These are phyloP conservation scores for Blera fallax DNA, from an alignment of 2,888 invertebrate species.

Conservation along the genomic window DNA sequence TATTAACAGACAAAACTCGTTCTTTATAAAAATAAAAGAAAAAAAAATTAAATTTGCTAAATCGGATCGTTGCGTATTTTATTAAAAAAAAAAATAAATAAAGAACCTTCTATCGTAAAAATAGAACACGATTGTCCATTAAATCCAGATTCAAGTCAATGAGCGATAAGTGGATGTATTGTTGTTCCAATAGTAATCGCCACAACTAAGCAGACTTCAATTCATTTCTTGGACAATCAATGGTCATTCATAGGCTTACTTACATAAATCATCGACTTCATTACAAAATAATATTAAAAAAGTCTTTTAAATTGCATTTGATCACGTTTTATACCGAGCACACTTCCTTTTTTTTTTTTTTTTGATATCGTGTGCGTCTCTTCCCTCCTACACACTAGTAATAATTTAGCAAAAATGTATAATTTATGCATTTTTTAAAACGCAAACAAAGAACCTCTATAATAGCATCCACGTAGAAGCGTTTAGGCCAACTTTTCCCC, in stretches of 20 bases:
- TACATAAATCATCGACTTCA: constrained; percentile 10
- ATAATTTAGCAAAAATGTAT: background rate
- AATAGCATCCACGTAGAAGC: background rate
- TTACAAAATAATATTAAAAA: constrained; percentile 12
- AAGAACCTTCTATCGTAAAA: background rate
- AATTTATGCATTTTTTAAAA: constrained; percentile 40
- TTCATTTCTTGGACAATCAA: constrained; percentile 21
- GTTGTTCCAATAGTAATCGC: constrained; percentile 7
- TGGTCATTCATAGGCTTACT: constrained; percentile 29
- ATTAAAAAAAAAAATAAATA: background rate
- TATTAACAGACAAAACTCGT: background rate
- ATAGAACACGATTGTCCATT: constrained; percentile 30
- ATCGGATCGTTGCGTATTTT: background rate
- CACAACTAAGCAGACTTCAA: background rate
- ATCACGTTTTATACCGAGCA: constrained; percentile 7
- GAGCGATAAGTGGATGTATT: constrained; percentile 53
- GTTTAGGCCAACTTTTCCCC: background rate
- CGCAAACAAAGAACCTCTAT: background rate
- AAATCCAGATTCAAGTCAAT: constrained; percentile 7
- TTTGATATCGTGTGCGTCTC: background rate
- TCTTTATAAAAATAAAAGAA: background rate
- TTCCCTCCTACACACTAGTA: background rate
- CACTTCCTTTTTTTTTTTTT: background rate
- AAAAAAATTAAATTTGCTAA: background rate
- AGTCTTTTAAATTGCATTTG: constrained; percentile 34